Evolutionary conservation across 2,113 vertebrate genomes (phyloP), one percentile per base, ranked within the genome.

Genomic region (Romanogobio albipinnatus): DNA sequence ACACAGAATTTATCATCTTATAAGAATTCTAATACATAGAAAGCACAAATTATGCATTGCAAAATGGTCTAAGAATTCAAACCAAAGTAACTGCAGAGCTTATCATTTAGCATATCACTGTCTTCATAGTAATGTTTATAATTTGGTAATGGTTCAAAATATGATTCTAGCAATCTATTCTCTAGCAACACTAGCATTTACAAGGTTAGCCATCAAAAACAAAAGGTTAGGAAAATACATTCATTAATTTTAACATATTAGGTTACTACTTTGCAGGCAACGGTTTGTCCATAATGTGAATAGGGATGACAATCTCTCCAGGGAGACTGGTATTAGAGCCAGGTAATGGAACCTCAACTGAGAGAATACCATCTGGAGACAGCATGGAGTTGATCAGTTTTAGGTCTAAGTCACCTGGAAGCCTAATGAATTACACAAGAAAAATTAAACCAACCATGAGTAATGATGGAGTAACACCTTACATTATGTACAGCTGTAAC

Each of bases 361-460:
- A 78, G 22, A 88, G 87, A 77, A 77, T n/a, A 7, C 82, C 82
- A 78, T 76, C 87, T 84, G 85, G 24, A 74, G 85, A 84, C 49
- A 88, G 47, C 5, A 59, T 77, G 39, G 73, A 73, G 45, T 36
- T 78, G 58, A 88, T 84, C 73, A 84, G 79, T 29, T 82, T 83
- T 26, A 78, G 45, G 61, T 86, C 82, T 2, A 82, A 39, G 26
- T 84, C 82, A 22, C 33, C 45, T 47, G 85, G 87, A 59, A 88
- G 62, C 82, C 87, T 88, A 76, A 36, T 4, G 5, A 59, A 84
- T 61, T 19, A 62, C 58, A 79, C 22, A 74, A 76, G 22, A 33
- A 51, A 85, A 80, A n/a, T 36, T 0, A 66, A 49, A 43, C 3
- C 76, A 82, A 3, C 26, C 61, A 15, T 59, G 13, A 73, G 11